Evolutionary conservation across 1,140 invertebrate species (phyloP).

Genomic region (Zaprionus africanus): DNA sequence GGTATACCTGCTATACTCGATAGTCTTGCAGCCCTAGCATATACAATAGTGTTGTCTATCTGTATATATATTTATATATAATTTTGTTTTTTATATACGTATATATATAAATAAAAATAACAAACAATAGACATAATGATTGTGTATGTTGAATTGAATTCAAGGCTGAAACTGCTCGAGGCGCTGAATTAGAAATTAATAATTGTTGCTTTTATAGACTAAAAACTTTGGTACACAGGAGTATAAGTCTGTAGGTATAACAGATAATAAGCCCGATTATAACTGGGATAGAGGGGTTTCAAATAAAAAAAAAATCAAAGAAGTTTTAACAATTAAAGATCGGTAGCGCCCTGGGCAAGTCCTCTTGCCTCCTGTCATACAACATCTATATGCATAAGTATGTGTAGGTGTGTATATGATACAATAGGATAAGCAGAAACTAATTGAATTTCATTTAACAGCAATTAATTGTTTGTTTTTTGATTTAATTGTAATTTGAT

Average conservation of each 20-base stretch:
- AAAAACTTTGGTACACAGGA: constrained; percentile 41
- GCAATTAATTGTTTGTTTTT: constrained; percentile 49
- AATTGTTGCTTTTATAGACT: constrained; percentile 14
- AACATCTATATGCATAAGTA: not conserved
- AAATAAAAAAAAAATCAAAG: constrained; percentile 2
- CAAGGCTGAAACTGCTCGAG: not conserved
- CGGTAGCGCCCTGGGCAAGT: constrained; percentile 11
- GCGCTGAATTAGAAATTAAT: constrained; percentile 4
- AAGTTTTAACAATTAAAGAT: constrained; percentile 33
- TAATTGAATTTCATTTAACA: constrained; percentile 60
- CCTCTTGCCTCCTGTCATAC: not conserved
- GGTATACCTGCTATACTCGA: not conserved
- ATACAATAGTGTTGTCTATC: not conserved
- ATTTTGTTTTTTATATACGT: constrained; percentile 28
- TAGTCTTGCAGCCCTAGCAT: not conserved
- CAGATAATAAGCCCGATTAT: constrained; percentile 12
- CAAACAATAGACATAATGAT: constrained; percentile 64
- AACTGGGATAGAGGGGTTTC: constrained; percentile 3
- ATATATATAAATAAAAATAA: constrained; percentile 75
- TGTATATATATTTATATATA: constrained; percentile 49
- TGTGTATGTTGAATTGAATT: constrained; percentile 13
- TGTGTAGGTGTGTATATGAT: constrained; percentile 1
- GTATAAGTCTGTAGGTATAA: constrained; percentile 26
- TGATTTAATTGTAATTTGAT: constrained; percentile 74
- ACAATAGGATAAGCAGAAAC: constrained; percentile 28